phyloP scores from a whole-genome alignment of 2,888 invertebrate species.

The Xanthia icteritia region DNA sequence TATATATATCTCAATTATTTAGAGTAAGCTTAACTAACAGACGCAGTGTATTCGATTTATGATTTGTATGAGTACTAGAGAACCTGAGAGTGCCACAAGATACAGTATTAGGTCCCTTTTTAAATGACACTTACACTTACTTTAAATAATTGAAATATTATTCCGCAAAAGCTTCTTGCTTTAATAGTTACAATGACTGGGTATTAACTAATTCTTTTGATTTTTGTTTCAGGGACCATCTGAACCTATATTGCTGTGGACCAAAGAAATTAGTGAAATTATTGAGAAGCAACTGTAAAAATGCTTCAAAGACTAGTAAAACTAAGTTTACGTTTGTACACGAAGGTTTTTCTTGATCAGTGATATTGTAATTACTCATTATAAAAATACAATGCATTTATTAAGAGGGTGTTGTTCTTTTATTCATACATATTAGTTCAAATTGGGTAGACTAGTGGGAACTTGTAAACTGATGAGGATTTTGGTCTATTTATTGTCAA shows the following conservation, averaged over 20 bases:
- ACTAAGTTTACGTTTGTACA: slow-evolving; percentile 85
- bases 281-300: slow-evolving; percentile 81
- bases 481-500: neutral
- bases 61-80: too few species aligned
- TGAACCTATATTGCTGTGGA: slow-evolving; percentile 87
- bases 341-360: slow-evolving; percentile 84
- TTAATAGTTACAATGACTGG: neutral
- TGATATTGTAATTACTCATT: slow-evolving; percentile 54
- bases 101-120: neutral
- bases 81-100: slow-evolving; percentile 34
- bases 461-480: neutral
- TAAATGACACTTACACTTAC: neutral
- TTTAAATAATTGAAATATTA: neutral
- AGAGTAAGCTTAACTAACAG: neutral
- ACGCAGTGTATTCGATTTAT: neutral
- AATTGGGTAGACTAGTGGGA: neutral
- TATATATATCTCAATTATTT: neutral
- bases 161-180: neutral
- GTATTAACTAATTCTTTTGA: slow-evolving; percentile 7
- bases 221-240: slow-evolving; percentile 79
- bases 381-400: slow-evolving; percentile 63
- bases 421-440: neutral
- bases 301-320: slow-evolving; percentile 78
- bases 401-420: slow-evolving; percentile 29
- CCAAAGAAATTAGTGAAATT: slow-evolving; percentile 88